phyloP scores from a whole-genome alignment of 1,140 invertebrate genomes.

The Copidosoma floridanum region DNA sequence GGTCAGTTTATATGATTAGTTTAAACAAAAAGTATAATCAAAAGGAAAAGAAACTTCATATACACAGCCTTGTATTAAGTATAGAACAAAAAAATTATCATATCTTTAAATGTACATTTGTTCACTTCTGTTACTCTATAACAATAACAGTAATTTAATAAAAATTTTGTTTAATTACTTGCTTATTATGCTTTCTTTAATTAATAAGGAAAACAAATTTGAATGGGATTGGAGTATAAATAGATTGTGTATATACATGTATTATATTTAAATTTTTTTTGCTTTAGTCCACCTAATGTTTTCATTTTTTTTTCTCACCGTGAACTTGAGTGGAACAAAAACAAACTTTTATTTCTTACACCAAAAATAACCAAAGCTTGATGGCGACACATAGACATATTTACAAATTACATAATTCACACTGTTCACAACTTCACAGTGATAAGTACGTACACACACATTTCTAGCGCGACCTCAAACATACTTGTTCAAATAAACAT shows the following conservation, averaged over 20 bases:
- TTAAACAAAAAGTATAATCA: no score
- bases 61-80: constrained; percentile 14
- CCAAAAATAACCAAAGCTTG: constrained; percentile 51
- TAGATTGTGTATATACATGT: constrained; percentile 38
- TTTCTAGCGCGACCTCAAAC: constrained; percentile 12
- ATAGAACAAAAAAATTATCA: neutral
- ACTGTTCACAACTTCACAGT: constrained; percentile 47
- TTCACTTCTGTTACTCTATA: constrained; percentile 10
- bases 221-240: constrained; percentile 27
- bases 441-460: constrained; percentile 41
- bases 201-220: neutral
- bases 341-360: constrained; percentile 44
- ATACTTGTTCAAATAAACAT: constrained; percentile 3
- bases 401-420: constrained; percentile 53
- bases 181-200: constrained; percentile 9
- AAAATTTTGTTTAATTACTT: constrained; percentile 7
- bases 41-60: no score
- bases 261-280: constrained; percentile 44
- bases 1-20: constrained; percentile 27
- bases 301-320: constrained; percentile 36
- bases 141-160: constrained; percentile 11
- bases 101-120: constrained; percentile 22
- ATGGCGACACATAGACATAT: constrained; percentile 48
- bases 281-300: constrained; percentile 30
- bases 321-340: constrained; percentile 35